Percentiles rank a stretch among this genome's conserved stretches.
Conservation (phyloP, 2,797 vertebrate species). For the Enteromius trimaculatus region DNA sequence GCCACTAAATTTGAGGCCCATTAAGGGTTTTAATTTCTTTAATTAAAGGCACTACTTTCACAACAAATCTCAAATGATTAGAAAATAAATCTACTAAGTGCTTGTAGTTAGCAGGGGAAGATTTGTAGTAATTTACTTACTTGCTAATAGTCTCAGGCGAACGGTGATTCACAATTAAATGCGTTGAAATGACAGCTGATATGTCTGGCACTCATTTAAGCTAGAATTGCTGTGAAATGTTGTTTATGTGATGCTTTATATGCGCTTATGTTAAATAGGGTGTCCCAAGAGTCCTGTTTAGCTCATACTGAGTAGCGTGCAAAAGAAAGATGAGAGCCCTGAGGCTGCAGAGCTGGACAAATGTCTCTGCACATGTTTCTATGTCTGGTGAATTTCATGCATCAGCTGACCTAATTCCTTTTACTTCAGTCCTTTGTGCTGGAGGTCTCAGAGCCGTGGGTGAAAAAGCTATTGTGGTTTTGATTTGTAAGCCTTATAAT, state of each 20-base stretch:
- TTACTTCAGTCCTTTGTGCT: conserved; percentile 33
- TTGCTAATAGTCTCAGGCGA: conserved; percentile 27
- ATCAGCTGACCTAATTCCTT: conserved; percentile 52
- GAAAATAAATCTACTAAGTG: neutral
- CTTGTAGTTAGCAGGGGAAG: neutral
- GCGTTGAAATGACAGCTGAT: conserved; percentile 25
- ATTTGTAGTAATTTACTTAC: conserved; percentile 30
- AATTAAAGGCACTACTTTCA: conserved; percentile 11
- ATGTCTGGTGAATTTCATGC: conserved; percentile 58
- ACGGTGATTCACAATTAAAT: conserved; percentile 53
- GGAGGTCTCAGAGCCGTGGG: neutral
- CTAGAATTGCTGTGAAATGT: conserved; percentile 57
- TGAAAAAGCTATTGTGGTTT: conserved; percentile 37
- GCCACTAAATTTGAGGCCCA: neutral
- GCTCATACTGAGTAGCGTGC: conserved; percentile 59
- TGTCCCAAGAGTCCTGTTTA: conserved; percentile 66
- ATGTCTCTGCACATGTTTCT: conserved; percentile 57
- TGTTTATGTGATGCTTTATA: conserved; percentile 74
- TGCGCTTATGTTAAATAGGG: conserved; percentile 70
- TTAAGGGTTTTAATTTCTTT: neutral
- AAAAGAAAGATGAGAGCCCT: conserved; percentile 49
- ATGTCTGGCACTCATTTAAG: conserved; percentile 47
- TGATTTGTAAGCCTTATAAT: conserved; percentile 11
- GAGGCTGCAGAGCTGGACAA: conserved; percentile 26
- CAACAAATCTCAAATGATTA: conserved; percentile 9